Conservation (phyloP, 2,113 vertebrate species). For the Coreoperca whiteheadi region DNA sequence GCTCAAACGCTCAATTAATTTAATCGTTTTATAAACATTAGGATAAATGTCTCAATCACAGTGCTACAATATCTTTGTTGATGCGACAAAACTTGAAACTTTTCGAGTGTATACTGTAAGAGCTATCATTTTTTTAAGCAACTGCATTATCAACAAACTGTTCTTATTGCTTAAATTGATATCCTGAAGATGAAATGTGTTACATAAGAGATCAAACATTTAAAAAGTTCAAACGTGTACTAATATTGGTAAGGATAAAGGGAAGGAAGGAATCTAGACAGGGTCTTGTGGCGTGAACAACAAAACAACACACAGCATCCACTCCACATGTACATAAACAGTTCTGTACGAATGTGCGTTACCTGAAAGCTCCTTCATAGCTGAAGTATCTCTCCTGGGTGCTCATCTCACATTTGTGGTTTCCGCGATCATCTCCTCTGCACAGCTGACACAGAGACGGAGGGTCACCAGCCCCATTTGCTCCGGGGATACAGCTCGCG, state of each 20-base stretch:
- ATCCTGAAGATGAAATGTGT: not conserved
- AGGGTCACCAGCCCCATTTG: conserved; percentile 69
- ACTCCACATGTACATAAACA: not conserved
- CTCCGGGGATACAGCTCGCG: conserved; percentile 93
- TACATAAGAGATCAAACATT: not conserved
- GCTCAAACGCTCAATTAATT: not conserved
- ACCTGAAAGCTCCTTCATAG: conserved; percentile 96
- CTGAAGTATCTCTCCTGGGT: conserved; percentile 88
- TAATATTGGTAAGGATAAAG: not conserved
- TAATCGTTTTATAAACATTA: not conserved
- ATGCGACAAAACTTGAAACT: not conserved
- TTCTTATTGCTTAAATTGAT: not conserved
- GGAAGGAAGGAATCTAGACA: not conserved
- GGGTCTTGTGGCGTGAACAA: not conserved
- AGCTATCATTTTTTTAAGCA: not conserved
- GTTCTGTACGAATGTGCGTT: conserved; percentile 21
- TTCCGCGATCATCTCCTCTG: conserved; percentile 79
- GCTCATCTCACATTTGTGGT: conserved; percentile 82
- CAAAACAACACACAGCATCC: not conserved
- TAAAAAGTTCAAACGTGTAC: not conserved
- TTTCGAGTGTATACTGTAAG: not conserved
- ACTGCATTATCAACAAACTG: not conserved
- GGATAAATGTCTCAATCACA: not conserved
- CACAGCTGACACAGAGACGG: conserved; percentile 90
- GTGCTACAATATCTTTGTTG: not conserved